Percentiles rank a stretch among this genome's conserved stretches.
Evolutionary conservation across 2,797 vertebrate genomes (phyloP).

Genomic region (Lithobates pipiens): DNA sequence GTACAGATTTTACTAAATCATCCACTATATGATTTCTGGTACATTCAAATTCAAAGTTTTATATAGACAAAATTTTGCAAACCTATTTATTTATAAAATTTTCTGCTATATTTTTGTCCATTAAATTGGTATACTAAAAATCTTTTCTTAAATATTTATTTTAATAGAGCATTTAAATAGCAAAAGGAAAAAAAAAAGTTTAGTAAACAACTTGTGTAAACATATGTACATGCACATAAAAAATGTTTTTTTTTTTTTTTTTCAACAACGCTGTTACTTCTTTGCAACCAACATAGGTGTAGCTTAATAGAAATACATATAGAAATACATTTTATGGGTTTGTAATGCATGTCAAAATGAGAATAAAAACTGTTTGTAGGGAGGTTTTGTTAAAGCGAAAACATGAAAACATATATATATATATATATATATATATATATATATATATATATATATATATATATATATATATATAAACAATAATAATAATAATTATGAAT

Average conservation of each 20-base stretch:
- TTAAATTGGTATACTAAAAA: background rate
- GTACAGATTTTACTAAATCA: background rate
- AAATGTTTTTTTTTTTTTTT: background rate
- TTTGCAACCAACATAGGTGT: background rate
- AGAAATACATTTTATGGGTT: background rate
- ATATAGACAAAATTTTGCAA: background rate
- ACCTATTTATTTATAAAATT: background rate
- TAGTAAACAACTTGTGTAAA: constrained; percentile 2
- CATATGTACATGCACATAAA: background rate
- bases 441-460: too few species aligned
- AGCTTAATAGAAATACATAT: background rate
- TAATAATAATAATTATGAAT: too few species aligned
- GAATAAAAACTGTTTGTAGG: too few species aligned
- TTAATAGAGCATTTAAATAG: background rate
- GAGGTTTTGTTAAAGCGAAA: too few species aligned
- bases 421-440: too few species aligned
- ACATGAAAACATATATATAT: too few species aligned
- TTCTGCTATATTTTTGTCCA: background rate
- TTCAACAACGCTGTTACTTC: background rate
- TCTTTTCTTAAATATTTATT: background rate
- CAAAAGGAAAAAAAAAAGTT: background rate
- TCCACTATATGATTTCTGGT: background rate
- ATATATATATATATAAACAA: too few species aligned
- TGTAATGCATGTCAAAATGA: too few species aligned
- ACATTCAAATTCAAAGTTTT: background rate